Conservation (phyloP, 2,113 vertebrate species). For the Pan paniscus region DNA sequence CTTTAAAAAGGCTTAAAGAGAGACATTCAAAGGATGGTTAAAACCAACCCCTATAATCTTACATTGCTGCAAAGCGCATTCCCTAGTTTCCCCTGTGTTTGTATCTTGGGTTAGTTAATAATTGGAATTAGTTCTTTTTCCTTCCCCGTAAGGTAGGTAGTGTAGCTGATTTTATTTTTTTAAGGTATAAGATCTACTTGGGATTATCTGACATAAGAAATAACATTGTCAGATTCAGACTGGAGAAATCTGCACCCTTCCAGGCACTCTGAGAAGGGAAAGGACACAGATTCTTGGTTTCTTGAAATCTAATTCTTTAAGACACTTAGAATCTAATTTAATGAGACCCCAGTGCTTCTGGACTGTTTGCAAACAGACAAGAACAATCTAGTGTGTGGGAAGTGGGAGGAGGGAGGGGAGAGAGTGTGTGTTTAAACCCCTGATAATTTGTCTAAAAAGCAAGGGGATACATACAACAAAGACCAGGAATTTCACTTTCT, state of each 20-base stretch:
- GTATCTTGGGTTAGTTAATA: background rate
- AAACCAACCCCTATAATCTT: background rate
- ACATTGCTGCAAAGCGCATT: background rate
- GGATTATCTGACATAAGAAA: background rate
- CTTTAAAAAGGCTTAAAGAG: background rate
- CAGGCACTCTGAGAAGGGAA: background rate
- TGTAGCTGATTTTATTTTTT: background rate
- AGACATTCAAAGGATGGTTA: background rate
- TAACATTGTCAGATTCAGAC: background rate
- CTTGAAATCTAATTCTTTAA: background rate
- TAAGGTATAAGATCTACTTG: background rate
- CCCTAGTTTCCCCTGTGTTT: background rate
- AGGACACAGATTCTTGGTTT: background rate
- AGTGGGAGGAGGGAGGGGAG: background rate
- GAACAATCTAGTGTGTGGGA: background rate
- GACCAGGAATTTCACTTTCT: background rate
- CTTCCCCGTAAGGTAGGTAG: background rate
- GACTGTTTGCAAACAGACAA: conserved; percentile 50
- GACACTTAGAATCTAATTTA: background rate
- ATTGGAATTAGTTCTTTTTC: background rate
- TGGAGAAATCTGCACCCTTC: background rate
- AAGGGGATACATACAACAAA: background rate
- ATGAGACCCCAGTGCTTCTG: background rate
- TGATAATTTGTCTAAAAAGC: conserved; percentile 43
- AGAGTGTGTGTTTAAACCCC: background rate